Conservation (phyloP, 2,888 invertebrate species). For the Eilema depressum region DNA sequence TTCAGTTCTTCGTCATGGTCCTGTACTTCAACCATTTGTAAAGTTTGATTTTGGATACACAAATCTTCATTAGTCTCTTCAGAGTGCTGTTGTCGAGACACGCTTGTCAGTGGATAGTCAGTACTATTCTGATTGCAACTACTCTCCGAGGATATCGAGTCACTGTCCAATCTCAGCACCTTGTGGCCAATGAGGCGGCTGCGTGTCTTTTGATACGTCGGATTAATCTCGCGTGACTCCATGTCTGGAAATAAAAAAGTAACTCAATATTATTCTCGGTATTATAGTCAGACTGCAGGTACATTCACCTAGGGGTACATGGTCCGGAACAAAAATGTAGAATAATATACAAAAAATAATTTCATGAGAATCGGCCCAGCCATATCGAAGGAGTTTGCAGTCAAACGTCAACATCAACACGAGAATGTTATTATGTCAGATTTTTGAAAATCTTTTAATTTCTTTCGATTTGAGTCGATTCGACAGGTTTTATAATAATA, state of each 20-base stretch:
- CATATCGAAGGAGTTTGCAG: no score
- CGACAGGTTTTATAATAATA: no score
- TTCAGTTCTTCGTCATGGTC: slow-evolving; percentile 55
- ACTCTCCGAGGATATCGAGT: slow-evolving; percentile 78
- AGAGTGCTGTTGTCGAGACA: slow-evolving; percentile 46
- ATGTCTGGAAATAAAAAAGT: slow-evolving; percentile 62
- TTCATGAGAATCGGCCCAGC: no score
- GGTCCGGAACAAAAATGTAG: no score
- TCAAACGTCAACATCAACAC: no score
- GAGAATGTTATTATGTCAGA: no score
- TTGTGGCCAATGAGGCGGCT: slow-evolving; percentile 79
- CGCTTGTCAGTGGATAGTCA: slow-evolving; percentile 66
- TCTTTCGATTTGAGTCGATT: no score
- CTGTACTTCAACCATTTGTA: slow-evolving; percentile 57
- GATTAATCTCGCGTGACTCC: slow-evolving; percentile 82
- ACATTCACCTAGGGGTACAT: background rate
- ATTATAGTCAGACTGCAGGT: background rate
- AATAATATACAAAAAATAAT: no score
- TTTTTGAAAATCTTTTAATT: no score
- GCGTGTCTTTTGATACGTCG: slow-evolving; percentile 75
- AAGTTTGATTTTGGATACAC: slow-evolving; percentile 58
- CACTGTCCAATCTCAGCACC: slow-evolving; percentile 73
- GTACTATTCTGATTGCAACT: slow-evolving; percentile 79
- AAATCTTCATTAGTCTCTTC: slow-evolving; percentile 68
- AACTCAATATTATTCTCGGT: background rate